Percentiles rank a stretch among this genome's conserved stretches.
These are phyloP conservation scores for Girardia tigrina DNA, from an alignment of 2,888 invertebrate species.

Conservation along the genomic window DNA sequence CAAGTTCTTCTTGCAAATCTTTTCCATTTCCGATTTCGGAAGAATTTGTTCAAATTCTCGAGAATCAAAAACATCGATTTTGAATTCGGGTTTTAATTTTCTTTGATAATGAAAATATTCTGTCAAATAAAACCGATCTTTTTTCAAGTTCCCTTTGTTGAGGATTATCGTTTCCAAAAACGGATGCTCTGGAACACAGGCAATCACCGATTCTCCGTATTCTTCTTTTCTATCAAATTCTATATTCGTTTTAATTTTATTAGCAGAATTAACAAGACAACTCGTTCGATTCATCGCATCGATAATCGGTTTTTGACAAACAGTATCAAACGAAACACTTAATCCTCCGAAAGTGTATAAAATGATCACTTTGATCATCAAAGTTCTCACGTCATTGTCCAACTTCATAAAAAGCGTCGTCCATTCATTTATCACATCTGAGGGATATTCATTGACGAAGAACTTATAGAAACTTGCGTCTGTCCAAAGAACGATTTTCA, in stretches of 20 bases:
- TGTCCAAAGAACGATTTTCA: not conserved
- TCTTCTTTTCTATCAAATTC: not conserved
- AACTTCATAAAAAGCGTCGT: not conserved
- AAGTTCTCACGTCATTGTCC: not conserved
- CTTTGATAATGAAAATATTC: not conserved
- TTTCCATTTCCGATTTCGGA: conserved; percentile 3
- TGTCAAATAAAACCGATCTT: not conserved
- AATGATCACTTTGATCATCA: not conserved
- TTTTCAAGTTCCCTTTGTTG: not conserved
- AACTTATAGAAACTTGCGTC: not conserved
- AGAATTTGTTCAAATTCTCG: not conserved
- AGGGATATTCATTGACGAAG: not conserved
- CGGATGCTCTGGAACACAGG: not conserved
- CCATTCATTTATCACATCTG: not conserved
- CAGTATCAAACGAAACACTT: not conserved
- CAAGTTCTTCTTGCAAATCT: not conserved
- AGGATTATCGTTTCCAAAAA: not conserved
- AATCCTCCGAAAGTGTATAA: not conserved
- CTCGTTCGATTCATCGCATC: not conserved
- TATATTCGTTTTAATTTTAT: not conserved
- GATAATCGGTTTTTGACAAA: not conserved
- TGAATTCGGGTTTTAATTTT: not conserved
- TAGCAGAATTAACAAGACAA: not conserved
- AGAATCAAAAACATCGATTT: not conserved
- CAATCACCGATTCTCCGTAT: not conserved